Base-by-base conservation (phyloP, 1,140 invertebrate genomes). In the Diorhabda elongata region DNA sequence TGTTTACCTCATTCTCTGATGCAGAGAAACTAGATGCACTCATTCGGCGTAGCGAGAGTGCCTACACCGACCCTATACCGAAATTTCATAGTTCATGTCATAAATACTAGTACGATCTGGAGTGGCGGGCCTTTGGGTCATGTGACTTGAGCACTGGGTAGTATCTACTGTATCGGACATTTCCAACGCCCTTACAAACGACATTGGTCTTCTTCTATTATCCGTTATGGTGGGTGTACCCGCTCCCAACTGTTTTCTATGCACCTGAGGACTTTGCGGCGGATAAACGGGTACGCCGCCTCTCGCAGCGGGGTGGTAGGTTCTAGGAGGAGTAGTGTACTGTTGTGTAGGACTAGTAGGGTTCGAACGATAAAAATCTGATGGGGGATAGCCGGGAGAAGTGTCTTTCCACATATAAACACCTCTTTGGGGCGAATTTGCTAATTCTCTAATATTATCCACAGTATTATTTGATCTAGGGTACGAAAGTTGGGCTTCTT, bases 41-140 rank as follows among this genome's bases (percentile, higher is more conserved):
- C 74, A 76, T 73, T 79, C 78, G 77, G 74, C 77, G 69, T 72
- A 74, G 74, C 75, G 78, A 59, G 80, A 80, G 80, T 81, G 80
- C 78, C 77, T 74, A 76, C 78, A 79, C 79, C 78, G 73, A 68
- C 76, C 79, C 85, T 87, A 90, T 84, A 97, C 94, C 67, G 94
- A 96, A 83, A 96, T 97, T 83, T 97, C 95, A 83, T 97, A 97
- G 83, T 95, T 96, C 90, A 94, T 95, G 82, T 97, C 95, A 81
- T 97, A 97, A 67, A 95, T 90, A 83, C 92, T 95, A 71, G 90
- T 90, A 70, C 93, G 88, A 79, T 95, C 92, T 42, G 88, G 90
- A n/a, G 89, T 91, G 42, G 89, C 87, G 41, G 89, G 79, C 64
- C 77, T 74, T 68, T 72, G 76, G 66, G 77, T 70, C 69, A 74